Conservation (phyloP, 2,113 vertebrate genomes). For the Pseudonaja textilis region DNA sequence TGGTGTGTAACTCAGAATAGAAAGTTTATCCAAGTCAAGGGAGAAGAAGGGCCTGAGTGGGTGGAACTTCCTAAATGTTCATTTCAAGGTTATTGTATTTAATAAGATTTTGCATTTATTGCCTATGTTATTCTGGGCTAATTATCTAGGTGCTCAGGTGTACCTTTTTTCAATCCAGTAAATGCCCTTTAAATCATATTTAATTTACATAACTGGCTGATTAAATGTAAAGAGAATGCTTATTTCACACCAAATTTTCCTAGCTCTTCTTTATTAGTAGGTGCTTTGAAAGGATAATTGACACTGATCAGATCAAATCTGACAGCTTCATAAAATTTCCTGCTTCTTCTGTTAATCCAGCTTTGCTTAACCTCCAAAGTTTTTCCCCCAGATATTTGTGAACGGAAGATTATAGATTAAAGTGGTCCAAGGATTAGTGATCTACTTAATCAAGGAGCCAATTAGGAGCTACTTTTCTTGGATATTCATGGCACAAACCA, state of each 20-base stretch:
- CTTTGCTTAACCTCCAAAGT: neutral
- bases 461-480: neutral
- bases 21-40: neutral
- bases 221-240: constrained; percentile 43
- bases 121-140: constrained; percentile 46
- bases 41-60: neutral
- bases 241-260: neutral
- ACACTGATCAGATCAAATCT: neutral
- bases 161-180: constrained; percentile 57
- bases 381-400: neutral
- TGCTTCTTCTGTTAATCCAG: neutral
- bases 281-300: neutral
- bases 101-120: constrained; percentile 40
- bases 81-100: constrained; percentile 34
- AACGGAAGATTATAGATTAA: neutral
- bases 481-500: neutral
- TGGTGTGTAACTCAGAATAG: neutral
- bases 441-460: neutral
- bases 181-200: constrained; percentile 50
- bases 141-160: constrained; percentile 35
- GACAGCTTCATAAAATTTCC: neutral
- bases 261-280: neutral
- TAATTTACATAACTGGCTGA: constrained; percentile 40
- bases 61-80: neutral
- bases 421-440: neutral